phyloP scores from a whole-genome alignment of 2,113 vertebrate species.

The Ahaetulla prasina region DNA sequence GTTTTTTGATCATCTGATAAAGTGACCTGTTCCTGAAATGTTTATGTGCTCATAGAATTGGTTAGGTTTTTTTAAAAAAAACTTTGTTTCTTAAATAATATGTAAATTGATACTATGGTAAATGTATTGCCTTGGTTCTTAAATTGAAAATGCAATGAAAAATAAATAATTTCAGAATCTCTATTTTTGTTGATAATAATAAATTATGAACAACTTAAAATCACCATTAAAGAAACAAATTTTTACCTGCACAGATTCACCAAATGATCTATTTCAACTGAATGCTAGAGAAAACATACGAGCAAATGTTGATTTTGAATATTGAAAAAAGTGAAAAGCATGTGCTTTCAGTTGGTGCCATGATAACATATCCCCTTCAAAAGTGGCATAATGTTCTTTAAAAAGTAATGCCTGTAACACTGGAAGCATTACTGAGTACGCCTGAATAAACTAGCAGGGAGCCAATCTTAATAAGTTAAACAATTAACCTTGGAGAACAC shows the following conservation, averaged over 20 bases:
- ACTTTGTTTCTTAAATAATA: neutral
- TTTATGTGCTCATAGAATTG: neutral
- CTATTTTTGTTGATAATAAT: neutral
- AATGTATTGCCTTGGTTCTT: neutral
- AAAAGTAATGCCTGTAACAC: neutral
- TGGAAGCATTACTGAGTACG: neutral
- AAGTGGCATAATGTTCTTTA: neutral
- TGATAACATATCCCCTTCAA: neutral
- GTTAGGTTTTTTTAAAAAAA: neutral
- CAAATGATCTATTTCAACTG: neutral
- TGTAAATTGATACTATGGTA: neutral
- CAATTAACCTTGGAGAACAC: slow-evolving; percentile 36
- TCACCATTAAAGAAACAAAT: neutral
- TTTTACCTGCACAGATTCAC: neutral
- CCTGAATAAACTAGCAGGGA: slow-evolving; percentile 17
- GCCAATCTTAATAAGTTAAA: slow-evolving; percentile 33
- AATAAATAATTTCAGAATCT: neutral
- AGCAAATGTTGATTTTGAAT: neutral
- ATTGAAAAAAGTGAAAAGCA: neutral
- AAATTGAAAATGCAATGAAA: neutral
- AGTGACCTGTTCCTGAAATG: neutral
- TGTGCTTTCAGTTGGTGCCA: neutral
- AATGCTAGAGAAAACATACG: neutral
- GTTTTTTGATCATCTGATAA: neutral
- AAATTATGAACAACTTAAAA: neutral